These are phyloP conservation scores for Pseudochaenichthys georgianus DNA, from an alignment of 2,797 vertebrate species.

Conservation along the genomic window DNA sequence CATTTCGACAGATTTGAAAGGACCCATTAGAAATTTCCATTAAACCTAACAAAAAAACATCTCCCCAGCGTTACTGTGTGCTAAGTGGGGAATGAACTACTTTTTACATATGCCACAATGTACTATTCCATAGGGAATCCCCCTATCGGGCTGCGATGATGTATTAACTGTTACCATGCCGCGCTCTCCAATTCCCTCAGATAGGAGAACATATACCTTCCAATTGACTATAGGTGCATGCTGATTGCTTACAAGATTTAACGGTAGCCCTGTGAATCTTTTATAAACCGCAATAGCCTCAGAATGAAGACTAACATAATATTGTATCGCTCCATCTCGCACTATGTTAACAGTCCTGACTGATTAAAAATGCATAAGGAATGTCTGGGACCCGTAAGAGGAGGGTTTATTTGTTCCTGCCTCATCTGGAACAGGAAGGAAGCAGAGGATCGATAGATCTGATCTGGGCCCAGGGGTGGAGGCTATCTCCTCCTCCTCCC, in stretches of 20 bases:
- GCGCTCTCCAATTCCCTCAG: conserved; percentile 70
- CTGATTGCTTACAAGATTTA: conserved; percentile 67
- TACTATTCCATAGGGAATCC: conserved; percentile 77
- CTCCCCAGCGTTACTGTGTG: conserved; percentile 80
- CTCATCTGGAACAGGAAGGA: conserved; percentile 84
- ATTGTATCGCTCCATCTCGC: conserved; percentile 73
- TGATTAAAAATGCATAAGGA: conserved; percentile 85
- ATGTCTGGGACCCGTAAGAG: conserved; percentile 80
- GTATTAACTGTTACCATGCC: conserved; percentile 81
- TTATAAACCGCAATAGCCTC: conserved; percentile 64
- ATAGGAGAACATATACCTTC: conserved; percentile 65
- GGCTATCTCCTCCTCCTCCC: conserved; percentile 64
- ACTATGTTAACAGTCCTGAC: conserved; percentile 79
- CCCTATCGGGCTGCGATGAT: conserved; percentile 78
- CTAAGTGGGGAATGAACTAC: conserved; percentile 87
- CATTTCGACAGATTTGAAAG: conserved; percentile 82
- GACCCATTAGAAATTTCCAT: conserved; percentile 84
- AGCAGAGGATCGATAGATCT: conserved; percentile 82
- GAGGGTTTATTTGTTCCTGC: conserved; percentile 81
- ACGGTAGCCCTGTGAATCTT: conserved; percentile 59
- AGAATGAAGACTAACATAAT: conserved; percentile 62
- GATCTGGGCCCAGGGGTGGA: conserved; percentile 74
- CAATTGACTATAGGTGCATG: conserved; percentile 55
- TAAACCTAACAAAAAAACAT: conserved; percentile 81
- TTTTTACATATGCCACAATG: conserved; percentile 83